These are phyloP conservation scores for Brachyrhaphis roseni DNA, from an alignment of 2,797 vertebrate species.

Conservation along the genomic window DNA sequence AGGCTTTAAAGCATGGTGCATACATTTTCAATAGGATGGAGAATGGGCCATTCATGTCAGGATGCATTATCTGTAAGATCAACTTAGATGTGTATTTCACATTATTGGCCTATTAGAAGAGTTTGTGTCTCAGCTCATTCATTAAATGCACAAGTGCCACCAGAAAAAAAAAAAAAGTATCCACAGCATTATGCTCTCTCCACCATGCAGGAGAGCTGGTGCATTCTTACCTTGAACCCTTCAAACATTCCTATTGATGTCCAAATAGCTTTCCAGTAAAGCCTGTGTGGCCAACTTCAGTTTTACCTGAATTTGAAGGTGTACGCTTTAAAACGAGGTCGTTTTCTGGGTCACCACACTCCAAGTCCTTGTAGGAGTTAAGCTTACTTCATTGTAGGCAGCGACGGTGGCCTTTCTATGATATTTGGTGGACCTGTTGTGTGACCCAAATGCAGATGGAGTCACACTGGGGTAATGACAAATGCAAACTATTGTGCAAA, in stretches of 20 bases:
- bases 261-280: not conserved
- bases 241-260: not conserved
- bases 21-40: not conserved
- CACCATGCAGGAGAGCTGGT: not conserved
- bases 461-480: not conserved
- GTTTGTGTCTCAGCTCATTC: not conserved
- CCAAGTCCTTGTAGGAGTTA: not conserved
- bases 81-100: not conserved
- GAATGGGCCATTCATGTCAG: not conserved
- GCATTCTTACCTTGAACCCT: not conserved
- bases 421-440: not conserved
- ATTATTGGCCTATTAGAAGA: not conserved
- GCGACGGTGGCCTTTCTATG: not conserved
- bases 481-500: too few species aligned
- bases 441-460: not conserved
- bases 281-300: not conserved
- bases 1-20: not conserved
- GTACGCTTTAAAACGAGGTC: too few species aligned
- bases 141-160: not conserved
- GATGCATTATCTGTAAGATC: not conserved
- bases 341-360: not conserved
- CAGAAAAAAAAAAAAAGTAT: not conserved
- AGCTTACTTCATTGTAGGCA: not conserved
- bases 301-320: not conserved
- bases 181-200: not conserved